Evolutionary conservation across 2,888 invertebrate genomes (phyloP), one percentile per base, ranked within the genome.

Genomic region (Cantharis rufa): DNA sequence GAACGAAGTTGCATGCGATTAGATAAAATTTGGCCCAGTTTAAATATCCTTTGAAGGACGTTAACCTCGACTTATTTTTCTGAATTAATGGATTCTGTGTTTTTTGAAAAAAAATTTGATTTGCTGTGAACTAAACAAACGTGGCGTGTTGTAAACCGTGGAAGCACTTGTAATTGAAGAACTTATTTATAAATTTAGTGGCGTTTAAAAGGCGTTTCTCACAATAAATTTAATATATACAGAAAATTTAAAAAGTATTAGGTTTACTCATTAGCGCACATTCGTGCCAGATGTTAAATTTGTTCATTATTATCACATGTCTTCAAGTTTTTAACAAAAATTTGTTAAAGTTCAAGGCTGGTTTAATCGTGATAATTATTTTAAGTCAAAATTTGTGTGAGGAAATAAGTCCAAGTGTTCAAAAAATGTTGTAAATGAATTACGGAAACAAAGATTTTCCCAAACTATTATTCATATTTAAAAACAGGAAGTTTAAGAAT

Each of bases 391-490:
- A 21, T 66, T 66, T 24, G 24, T 66, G 18, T 66, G 13, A 21
- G 18, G 18, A 66, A 66, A 66, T 21, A n/a, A n/a, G 64, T 24
- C 21, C 21, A 21, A 66, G 64, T 21, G 13, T 10, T 28, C 62
- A 64, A 63, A 63, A 18, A n/a, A 66, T 27, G 27, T 76, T 64
- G 62, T 80, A 82, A 84, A 84, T 82, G 83, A 81, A 81, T 79
- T 82, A 80, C 82, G 84, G 84, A 84, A 84, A 84, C 81, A 81
- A 80, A 82, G 84, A 80, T 82, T 84, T 84, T 82, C 48, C 81
- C 81, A 83, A 81, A 80, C 81, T 82, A 84, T 84, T 84, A 83
- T 71, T 74, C 74, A 75, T 76, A 72, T 71, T 78, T 48, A 13
- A 68, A 71, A 71, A 61, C 78, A 80, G 80, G 80, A 78, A 80